Percentiles rank a stretch among this genome's conserved stretches.
These are phyloP conservation scores for Andrena fulva DNA, from an alignment of 2,888 invertebrate genomes.

Conservation along the genomic window DNA sequence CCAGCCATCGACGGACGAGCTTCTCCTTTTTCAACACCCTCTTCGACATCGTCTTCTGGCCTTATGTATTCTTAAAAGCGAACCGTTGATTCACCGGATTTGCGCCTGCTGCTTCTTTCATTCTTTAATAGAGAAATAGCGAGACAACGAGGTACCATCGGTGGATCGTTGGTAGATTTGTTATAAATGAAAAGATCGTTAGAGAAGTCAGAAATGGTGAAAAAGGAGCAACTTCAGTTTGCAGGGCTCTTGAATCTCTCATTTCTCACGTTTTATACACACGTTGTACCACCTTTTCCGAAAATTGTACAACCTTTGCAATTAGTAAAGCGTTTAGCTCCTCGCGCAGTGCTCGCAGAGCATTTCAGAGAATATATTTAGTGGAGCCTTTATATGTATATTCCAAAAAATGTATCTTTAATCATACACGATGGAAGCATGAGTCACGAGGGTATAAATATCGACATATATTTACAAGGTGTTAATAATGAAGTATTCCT, in stretches of 20 bases:
- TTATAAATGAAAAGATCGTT: background rate
- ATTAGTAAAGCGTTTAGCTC: slow-evolving; percentile 4
- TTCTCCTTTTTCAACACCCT: slow-evolving; percentile 74
- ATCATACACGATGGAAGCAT: slow-evolving; percentile 10
- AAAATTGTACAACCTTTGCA: slow-evolving; percentile 20
- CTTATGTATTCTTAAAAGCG: slow-evolving; percentile 73
- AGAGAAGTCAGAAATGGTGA: background rate
- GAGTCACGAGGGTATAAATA: background rate
- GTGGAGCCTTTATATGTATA: background rate
- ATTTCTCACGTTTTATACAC: slow-evolving; percentile 2
- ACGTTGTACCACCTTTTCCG: background rate
- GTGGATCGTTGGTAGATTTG: background rate
- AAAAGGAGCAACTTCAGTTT: no score
- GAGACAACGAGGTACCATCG: no score
- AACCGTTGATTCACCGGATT: slow-evolving; percentile 59
- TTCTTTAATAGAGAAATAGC: no score
- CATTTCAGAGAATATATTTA: slow-evolving; percentile 20
- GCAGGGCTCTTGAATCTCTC: background rate
- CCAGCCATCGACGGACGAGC: slow-evolving; percentile 30
- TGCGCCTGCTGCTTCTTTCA: no score
- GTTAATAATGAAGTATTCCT: background rate
- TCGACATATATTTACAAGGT: slow-evolving; percentile 38
- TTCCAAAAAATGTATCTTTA: slow-evolving; percentile 34
- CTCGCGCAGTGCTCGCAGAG: background rate
- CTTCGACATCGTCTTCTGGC: slow-evolving; percentile 80